Base-by-base conservation (phyloP, 2,113 vertebrate species). In the Cyphomyrus discorhynchus region DNA sequence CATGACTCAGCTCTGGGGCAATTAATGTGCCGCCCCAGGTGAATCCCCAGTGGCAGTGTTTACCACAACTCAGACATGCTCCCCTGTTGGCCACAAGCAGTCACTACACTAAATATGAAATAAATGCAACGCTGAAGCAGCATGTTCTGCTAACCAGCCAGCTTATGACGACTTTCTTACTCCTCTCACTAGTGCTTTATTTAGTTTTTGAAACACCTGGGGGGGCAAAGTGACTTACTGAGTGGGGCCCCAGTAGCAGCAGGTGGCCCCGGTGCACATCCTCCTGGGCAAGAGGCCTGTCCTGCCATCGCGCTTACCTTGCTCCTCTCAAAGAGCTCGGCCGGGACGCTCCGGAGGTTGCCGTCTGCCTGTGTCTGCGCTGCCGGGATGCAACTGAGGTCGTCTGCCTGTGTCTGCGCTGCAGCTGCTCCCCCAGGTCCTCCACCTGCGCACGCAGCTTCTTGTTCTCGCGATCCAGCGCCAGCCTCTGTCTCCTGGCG, bases 381-480 rank as follows among this genome's bases (percentile, higher is more conserved):
- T 47, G 93, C 95, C 96, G 99, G 98, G 92, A 98, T 97, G 93
- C 96, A 96, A 93, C 97, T 97, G 90, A 99, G 95, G 96, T 99
- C 96, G 95, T 98, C 98, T 99, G 98, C 10, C 97, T 94, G 50
- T 98, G 96, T 88, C 97, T 97, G 39, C 97, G 97, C 46, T 97
- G 95, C 91, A 99, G 92, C 0, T 98, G 96, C 93, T 99, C 98
- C 94, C 98, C 98, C 94, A 99, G 95, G 92, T 99, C 98, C 92
- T 98, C 98, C 0, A 97, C 96, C 94, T 99, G 98, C 0, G 96
- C 96, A 39, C 97, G 93, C 92, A 99, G 96, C 92, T 99, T 99
- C 96, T 99, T 99, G 94, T 98, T 99, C 94, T 99, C 98, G 35
- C 98, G 91, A 93, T 99, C 98, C 89, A 99, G 95, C 80, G 96